These are phyloP conservation scores for Tonatia bakeri DNA, from an alignment of 2,113 vertebrate genomes.

Conservation along the genomic window DNA sequence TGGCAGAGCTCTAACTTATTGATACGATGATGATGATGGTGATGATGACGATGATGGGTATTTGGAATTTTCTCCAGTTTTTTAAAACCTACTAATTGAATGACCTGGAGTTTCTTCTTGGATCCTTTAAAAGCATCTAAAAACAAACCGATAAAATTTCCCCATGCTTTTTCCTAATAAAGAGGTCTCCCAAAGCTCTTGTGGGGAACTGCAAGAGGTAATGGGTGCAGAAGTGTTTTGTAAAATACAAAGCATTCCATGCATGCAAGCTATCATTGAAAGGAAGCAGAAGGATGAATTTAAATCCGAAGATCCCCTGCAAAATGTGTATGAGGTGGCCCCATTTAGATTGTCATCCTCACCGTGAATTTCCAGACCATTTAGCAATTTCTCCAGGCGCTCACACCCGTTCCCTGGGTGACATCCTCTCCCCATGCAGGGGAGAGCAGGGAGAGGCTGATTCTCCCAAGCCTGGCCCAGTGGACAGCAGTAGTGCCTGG, in stretches of 20 bases:
- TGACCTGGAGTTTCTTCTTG: neutral
- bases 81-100: neutral
- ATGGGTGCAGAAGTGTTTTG: slow-evolving; percentile 49
- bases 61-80: neutral
- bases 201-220: slow-evolving; percentile 25
- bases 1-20: neutral
- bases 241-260: slow-evolving; percentile 60
- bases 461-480: slow-evolving; percentile 31
- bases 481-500: slow-evolving; percentile 39
- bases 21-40: neutral
- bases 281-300: slow-evolving; percentile 61
- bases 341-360: slow-evolving; percentile 40
- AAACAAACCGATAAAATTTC: slow-evolving; percentile 5
- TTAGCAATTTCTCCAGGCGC: slow-evolving; percentile 63
- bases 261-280: slow-evolving; percentile 60
- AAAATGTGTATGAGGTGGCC: slow-evolving; percentile 51
- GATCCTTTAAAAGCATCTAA: slow-evolving; percentile 6
- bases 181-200: slow-evolving; percentile 13
- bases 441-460: neutral
- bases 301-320: slow-evolving; percentile 53
- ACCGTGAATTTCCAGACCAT: slow-evolving; percentile 59
- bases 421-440: slow-evolving; percentile 38
- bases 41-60: neutral
- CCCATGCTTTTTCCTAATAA: neutral
- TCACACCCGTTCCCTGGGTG: slow-evolving; percentile 36